Evolutionary conservation across 2,888 invertebrate genomes (phyloP).

Genomic region (Cephus pulcher): DNA sequence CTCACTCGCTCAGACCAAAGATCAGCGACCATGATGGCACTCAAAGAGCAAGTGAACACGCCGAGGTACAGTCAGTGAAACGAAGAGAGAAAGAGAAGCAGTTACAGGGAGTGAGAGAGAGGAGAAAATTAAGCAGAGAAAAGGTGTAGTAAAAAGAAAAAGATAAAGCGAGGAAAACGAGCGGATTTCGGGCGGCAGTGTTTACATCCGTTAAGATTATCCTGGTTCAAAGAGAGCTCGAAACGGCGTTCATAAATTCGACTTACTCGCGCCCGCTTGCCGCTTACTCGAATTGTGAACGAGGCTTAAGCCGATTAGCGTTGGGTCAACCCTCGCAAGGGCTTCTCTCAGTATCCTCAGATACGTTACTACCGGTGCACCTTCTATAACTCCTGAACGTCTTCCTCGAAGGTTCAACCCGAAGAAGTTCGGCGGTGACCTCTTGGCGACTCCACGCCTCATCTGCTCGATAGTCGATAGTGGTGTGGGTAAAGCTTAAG

Average conservation of each 20-base stretch:
- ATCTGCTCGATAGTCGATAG: neutral
- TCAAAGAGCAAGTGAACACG: neutral
- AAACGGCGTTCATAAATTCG: conserved; percentile 55
- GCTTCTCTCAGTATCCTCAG: neutral
- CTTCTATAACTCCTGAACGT: neutral
- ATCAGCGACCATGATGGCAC: neutral
- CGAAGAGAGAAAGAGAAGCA: conserved; percentile 16
- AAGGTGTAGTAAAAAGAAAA: neutral
- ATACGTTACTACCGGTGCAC: neutral
- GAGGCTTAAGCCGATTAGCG: conserved; percentile 60
- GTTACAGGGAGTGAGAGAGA: conserved; percentile 23
- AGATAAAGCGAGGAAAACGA: conserved; percentile 28
- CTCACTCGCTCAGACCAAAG: neutral
- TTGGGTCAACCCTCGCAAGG: neutral
- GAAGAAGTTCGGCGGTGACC: neutral
- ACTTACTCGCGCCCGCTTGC: conserved; percentile 47
- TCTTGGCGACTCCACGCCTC: neutral
- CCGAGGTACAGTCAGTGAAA: neutral
- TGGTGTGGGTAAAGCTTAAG: neutral
- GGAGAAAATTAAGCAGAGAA: neutral
- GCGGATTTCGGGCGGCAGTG: neutral
- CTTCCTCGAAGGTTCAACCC: neutral
- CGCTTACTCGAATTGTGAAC: conserved; percentile 50
- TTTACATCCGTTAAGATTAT: conserved; percentile 11
- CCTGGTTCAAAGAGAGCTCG: conserved; percentile 25